Evolutionary conservation across 2,113 vertebrate species (phyloP), one percentile per base, ranked within the genome.

Genomic region (Mellivora capensis): DNA sequence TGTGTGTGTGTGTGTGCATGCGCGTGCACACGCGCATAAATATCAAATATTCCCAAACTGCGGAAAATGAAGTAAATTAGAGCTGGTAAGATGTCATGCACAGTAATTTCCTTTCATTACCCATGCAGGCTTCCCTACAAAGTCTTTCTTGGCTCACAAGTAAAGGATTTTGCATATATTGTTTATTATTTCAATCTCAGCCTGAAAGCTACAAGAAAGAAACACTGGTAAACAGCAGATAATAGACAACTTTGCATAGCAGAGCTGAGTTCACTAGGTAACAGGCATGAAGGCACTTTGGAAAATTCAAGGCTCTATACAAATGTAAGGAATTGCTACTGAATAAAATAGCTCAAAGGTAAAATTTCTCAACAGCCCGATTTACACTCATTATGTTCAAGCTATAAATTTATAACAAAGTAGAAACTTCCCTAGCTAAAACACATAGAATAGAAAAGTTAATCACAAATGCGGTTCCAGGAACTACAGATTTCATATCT

Each of bases 221-320:
- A 71, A 96, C 95, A 92, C 13, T 80, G 94, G 39, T 93, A 96
- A 96, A 97, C 93, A 96, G 49, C 64, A 96, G 89, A 84, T 96
- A 96, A 92, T 37, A 72, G 72, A 64, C 49, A 95, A 67, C 54
- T 92, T 84, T 84, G 49, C 59, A 37, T 18, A 90, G 92, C 37
- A 62, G 18, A 80, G 42, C 69, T 74, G 76, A 59, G 64, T 47
- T 96, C 42, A 96, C 37, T 49, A 72, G 89, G 90, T 72, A 87
- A 67, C 6, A 84, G 31, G 31, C 92, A 88, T 29, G 42, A 69
- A 76, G 85, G 52, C 49, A 79, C 57, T 85, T 81, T 44, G 62
- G 21, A 82, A 94, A 77, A 96, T 72, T 85, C 39, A 79, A 89
- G 85, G 54, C 37, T 85, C 17, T 86, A 34, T 64, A 93, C 5